phyloP scores from a whole-genome alignment of 2,888 invertebrate genomes.

The Hyposoter didymator region DNA sequence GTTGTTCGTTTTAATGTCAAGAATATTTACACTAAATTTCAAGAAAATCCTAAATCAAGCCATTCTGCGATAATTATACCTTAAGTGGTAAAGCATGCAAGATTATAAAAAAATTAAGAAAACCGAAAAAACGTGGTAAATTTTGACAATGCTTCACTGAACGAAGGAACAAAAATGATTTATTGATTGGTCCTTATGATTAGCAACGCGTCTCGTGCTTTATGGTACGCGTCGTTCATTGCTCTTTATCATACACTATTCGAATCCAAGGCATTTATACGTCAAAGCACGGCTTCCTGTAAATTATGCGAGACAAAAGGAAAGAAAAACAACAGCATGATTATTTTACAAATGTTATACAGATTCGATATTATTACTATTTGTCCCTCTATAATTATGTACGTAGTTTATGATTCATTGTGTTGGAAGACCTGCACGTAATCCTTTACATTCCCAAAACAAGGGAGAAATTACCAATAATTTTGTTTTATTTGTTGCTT shows the following conservation, averaged over 20 bases:
- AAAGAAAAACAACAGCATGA: conserved; percentile 50
- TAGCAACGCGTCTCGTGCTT: conserved; percentile 39
- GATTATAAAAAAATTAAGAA: conserved; percentile 1
- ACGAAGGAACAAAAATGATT: conserved; percentile 12
- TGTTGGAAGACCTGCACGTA: neutral
- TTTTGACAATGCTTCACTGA: neutral
- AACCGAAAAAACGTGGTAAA: neutral
- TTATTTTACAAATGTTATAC: conserved; percentile 47
- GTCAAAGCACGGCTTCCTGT: conserved; percentile 59
- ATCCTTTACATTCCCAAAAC: neutral
- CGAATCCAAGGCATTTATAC: conserved; percentile 34
- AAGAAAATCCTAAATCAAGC: no score
- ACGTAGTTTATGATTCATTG: conserved; percentile 27
- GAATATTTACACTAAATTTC: no score
- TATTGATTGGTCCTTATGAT: neutral
- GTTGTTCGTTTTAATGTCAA: no score
- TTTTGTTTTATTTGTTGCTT: conserved; percentile 20
- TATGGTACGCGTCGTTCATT: conserved; percentile 21
- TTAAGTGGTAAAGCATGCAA: conserved; percentile 52
- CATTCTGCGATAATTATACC: no score
- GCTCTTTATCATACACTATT: conserved; percentile 34
- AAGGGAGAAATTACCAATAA: neutral
- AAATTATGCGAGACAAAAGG: neutral
- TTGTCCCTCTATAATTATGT: neutral
- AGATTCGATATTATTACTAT: conserved; percentile 32